Conservation (phyloP, 2,888 invertebrate species). For the Drosophila infuscata region DNA sequence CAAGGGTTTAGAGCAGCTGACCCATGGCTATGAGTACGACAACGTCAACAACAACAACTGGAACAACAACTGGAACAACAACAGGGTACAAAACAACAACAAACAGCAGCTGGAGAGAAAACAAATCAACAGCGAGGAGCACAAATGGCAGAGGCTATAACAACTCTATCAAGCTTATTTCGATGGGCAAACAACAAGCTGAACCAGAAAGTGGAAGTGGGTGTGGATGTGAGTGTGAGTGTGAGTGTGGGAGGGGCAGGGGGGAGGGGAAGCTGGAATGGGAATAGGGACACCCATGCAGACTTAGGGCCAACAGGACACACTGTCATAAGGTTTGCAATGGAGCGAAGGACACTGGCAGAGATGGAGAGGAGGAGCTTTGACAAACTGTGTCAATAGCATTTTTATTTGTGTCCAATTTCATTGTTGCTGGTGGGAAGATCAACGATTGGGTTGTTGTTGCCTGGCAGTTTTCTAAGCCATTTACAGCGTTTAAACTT, state of each 20-base stretch:
- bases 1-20: slow-evolving; percentile 41
- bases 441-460: slow-evolving; percentile 32
- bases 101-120: slow-evolving; percentile 42
- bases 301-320: slow-evolving; percentile 14
- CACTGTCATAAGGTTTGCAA: slow-evolving; percentile 16
- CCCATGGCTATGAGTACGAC: slow-evolving; percentile 35
- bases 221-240: not conserved
- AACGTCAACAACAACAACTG: slow-evolving; percentile 26
- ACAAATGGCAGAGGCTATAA: slow-evolving; percentile 71
- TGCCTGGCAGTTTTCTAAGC: slow-evolving; percentile 77
- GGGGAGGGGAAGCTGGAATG: not conserved
- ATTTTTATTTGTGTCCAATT: slow-evolving; percentile 82
- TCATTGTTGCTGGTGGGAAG: slow-evolving; percentile 57
- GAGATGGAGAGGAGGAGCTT: slow-evolving; percentile 29
- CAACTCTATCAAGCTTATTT: slow-evolving; percentile 79
- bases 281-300: slow-evolving; percentile 4
- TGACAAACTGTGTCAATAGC: slow-evolving; percentile 83
- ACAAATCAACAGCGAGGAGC: slow-evolving; percentile 76
- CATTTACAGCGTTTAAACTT: slow-evolving; percentile 83
- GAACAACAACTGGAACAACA: slow-evolving; percentile 14
- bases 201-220: not conserved
- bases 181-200: slow-evolving; percentile 64
- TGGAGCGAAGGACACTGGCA: not conserved
- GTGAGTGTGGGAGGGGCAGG: not conserved
- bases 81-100: slow-evolving; percentile 5